Conservation (phyloP, 2,113 vertebrate genomes). For the Thunnus thynnus region DNA sequence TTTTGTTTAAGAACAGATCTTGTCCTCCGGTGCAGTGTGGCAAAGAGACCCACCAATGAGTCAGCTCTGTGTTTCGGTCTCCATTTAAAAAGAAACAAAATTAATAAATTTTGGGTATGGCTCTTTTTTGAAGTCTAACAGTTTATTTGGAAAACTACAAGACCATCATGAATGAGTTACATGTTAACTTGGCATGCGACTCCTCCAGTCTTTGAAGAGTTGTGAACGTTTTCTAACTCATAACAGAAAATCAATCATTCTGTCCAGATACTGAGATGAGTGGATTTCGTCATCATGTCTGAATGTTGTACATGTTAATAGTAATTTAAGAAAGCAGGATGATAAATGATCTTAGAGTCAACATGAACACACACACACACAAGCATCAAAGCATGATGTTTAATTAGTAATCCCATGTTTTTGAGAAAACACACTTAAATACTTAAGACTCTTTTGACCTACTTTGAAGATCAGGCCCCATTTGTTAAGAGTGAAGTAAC, state of each 20-base stretch:
- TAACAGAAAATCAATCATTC: constrained; percentile 65
- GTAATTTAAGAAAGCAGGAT: constrained; percentile 50
- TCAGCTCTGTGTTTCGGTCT: constrained; percentile 12
- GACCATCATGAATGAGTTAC: constrained; percentile 46
- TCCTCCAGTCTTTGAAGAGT: constrained; percentile 30
- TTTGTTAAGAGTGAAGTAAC: constrained; percentile 37
- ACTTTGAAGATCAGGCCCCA: constrained; percentile 55
- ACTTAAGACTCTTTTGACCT: constrained; percentile 36
- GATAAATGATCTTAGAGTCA: constrained; percentile 55
- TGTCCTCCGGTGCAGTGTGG: not conserved
- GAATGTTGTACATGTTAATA: constrained; percentile 42
- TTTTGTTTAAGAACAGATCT: not conserved
- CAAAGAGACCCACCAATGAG: not conserved
- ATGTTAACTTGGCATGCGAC: constrained; percentile 44
- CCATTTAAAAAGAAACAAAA: constrained; percentile 28
- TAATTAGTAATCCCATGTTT: constrained; percentile 24
- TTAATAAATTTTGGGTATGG: not conserved
- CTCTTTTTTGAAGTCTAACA: constrained; percentile 29
- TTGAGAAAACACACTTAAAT: constrained; percentile 41
- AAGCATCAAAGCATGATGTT: constrained; percentile 26
- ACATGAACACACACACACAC: constrained; percentile 1
- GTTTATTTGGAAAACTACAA: constrained; percentile 48
- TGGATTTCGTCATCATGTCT: constrained; percentile 40
- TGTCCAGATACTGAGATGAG: constrained; percentile 29
- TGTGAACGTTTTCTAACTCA: constrained; percentile 46